Base-by-base conservation (phyloP, 1,140 invertebrate genomes). In the Copidosoma floridanum region DNA sequence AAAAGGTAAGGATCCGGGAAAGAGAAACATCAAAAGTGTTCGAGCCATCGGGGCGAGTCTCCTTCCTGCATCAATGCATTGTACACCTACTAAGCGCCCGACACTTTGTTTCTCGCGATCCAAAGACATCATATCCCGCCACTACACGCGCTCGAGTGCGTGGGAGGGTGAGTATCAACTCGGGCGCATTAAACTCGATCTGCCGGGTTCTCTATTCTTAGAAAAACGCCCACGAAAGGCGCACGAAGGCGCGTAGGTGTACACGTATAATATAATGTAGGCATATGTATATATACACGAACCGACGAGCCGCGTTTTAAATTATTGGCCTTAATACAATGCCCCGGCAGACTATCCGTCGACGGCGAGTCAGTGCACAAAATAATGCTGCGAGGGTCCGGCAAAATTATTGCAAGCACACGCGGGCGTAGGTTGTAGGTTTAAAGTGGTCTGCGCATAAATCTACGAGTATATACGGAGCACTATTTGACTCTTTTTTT, bases 391-490 rank as follows among this genome's bases (percentile, higher is more conserved):
- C 32, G 32, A 29, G 54, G 27, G 41, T 44, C n/a, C n/a, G 29
- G 46, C 37, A 56, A 70, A 65, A 70, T 69, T 69, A 66, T 68
- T 63, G 51, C 63, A 55, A 60, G 61, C 65, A 55, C 41, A 59
- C 38, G 47, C 67, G 67, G 62, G 35, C n/a, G 26, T 21, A 1
- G 38, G 23, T 24, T 21, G 23, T n/a, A 43, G 37, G 70, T 77
- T 76, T 74, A 76, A 76, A 75, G 77, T 68, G 72, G 74, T 76
- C 74, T 61, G 66, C 67, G 71, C 76, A 78, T 78, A 78, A 78
- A 78, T 77, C 76, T 71, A 54, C 64, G 65, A 77, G 67, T 78
- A 78, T 78, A 78, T 74, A n/a, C n/a, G 73, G 74, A 72, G 73
- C 72, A 71, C 73, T 71, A 75, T 61, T 62, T 65, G 46, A 44